A percentile compares a stretch with the other conserved stretches of the same genome.
These are phyloP conservation scores for Naso thynnoides DNA, from an alignment of 2,797 vertebrate genomes.

Conservation along the genomic window DNA sequence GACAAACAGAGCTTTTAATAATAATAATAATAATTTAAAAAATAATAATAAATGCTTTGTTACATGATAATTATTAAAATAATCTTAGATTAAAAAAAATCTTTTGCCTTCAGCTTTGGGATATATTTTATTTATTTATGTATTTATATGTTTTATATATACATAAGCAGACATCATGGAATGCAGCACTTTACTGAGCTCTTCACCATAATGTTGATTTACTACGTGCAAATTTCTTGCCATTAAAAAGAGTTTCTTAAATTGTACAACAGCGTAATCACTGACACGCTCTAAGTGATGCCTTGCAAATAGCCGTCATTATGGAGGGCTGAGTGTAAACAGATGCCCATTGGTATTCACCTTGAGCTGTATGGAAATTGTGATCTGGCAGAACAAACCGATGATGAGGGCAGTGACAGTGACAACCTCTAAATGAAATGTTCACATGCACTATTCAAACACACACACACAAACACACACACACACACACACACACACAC, in stretches of 20 bases:
- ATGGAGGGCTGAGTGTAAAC: conserved; percentile 3
- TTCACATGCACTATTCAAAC: conserved; percentile 50
- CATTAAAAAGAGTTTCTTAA: not conserved
- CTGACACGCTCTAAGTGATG: conserved; percentile 15
- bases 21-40: too few relatives aligned
- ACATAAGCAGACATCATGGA: too few relatives aligned
- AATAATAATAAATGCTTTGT: too few relatives aligned
- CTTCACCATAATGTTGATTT: not conserved
- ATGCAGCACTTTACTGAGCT: not conserved
- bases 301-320: conserved; percentile 2
- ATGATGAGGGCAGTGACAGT: conserved; percentile 15
- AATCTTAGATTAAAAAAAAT: too few relatives aligned
- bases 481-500: conserved; percentile 4
- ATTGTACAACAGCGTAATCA: not conserved
- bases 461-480: conserved; percentile 1
- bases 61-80: too few relatives aligned
- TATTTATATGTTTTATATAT: too few relatives aligned
- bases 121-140: not conserved
- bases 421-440: conserved; percentile 49
- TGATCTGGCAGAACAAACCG: conserved; percentile 24
- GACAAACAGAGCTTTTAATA: too few relatives aligned
- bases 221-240: not conserved
- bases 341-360: conserved; percentile 9
- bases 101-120: not conserved
- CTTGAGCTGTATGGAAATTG: conserved; percentile 17